Conservation (phyloP, 2,113 vertebrate species). For the Rana temporaria region DNA sequence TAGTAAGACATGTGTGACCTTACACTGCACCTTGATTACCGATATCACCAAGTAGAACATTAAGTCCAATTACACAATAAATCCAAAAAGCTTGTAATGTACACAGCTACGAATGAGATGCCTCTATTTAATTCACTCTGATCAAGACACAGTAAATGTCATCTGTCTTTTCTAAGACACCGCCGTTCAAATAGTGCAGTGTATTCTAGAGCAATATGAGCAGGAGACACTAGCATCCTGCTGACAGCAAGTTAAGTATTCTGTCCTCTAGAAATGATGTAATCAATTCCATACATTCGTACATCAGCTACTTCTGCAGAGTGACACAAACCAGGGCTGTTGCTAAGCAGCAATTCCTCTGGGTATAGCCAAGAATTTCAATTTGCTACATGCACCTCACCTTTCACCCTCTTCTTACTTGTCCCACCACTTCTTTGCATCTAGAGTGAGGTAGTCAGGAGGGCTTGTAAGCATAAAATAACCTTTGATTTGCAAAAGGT, state of each 20-base stretch:
- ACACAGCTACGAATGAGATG: too few species aligned
- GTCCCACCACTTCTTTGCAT: slow-evolving; percentile 18
- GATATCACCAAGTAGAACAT: background rate
- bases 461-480: slow-evolving; percentile 13
- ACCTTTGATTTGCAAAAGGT: slow-evolving; percentile 40
- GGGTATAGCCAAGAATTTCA: slow-evolving; percentile 54
- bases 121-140: background rate
- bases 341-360: slow-evolving; percentile 56
- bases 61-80: background rate
- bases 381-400: slow-evolving; percentile 50
- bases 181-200: slow-evolving; percentile 14
- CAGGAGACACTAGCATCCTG: slow-evolving; percentile 29
- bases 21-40: too few species aligned
- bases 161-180: background rate
- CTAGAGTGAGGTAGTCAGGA: slow-evolving; percentile 36
- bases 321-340: slow-evolving; percentile 48
- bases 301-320: slow-evolving; percentile 43
- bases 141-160: slow-evolving; percentile 12
- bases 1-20: too few species aligned
- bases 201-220: slow-evolving; percentile 20
- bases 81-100: background rate
- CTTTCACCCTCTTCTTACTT: slow-evolving; percentile 42
- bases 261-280: slow-evolving; percentile 56
- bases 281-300: slow-evolving; percentile 55
- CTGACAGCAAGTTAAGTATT: slow-evolving; percentile 55